Base-by-base conservation (phyloP, 2,113 vertebrate species). In the Cololabis saira region DNA sequence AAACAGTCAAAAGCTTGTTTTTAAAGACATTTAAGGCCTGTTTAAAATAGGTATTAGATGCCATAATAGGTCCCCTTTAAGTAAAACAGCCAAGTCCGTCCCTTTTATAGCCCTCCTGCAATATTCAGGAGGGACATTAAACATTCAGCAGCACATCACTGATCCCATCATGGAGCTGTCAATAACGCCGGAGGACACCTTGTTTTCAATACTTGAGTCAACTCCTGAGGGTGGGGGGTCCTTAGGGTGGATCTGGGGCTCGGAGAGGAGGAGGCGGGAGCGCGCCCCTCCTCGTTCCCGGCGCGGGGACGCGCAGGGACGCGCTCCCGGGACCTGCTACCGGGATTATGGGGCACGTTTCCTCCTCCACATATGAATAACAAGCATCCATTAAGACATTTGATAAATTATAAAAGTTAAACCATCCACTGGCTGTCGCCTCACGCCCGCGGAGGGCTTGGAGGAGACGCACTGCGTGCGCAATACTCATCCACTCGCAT, bases 91-190 rank as follows among this genome's bases (percentile, higher is more conserved):
- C 19, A 14, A 74, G 71, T 76, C 74, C 61, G 81, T 78, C 65
- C 57, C 65, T 62, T 59, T 59, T 49, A 55, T 19, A 72, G 63
- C 60, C 47, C 0, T 5, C 13, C 67, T 82, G 73, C 73, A 86
- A 86, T 82, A 82, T 82, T 88, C 73, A 84, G 54, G 15, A 0
- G 5, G 15, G 0, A 0, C 65, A 79, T 84, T 61, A 82, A 80
- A 80, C 47, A 88, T 84, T 73, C 77, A 85, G 27, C 50, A 57
- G 21, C 71, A 80, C 78, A 82, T 78, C 71, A 68, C 63, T 71
- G 77, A 75, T 43, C 57, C 42, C 57, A 85, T 83, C 75, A 74
- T 70, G 68, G 56, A 59, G 70, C 58, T 74, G 74, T 68, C 86
- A 78, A 78, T 82, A 78, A 71, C 2, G 21, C 80, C 61, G 60